A percentile compares a stretch with the other conserved stretches of the same genome.
These are phyloP conservation scores for Cyanoderma ruficeps DNA, from an alignment of 2,113 vertebrate genomes.

Conservation along the genomic window DNA sequence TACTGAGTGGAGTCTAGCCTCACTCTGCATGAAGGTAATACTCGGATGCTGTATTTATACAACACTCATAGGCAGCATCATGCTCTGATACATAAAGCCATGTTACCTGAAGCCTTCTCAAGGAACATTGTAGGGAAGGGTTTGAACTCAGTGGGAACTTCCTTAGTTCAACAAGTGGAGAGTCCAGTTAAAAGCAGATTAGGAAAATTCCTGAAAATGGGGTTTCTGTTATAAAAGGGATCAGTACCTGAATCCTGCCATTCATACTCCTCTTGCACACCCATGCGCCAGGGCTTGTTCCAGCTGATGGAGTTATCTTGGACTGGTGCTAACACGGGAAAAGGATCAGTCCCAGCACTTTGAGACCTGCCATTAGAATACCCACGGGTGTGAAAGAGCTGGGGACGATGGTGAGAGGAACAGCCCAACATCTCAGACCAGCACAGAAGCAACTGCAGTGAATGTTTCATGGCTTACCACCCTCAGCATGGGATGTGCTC, in stretches of 20 bases:
- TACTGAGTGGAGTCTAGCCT: background rate
- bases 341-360: background rate
- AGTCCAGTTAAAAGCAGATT: background rate
- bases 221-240: background rate
- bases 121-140: background rate
- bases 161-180: background rate
- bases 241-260: background rate
- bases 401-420: background rate
- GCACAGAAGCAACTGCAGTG: background rate
- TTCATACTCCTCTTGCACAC: accelerated
- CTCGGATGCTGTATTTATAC: background rate
- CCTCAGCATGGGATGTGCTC: background rate
- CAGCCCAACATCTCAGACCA: background rate
- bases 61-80: background rate
- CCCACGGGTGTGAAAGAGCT: background rate
- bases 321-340: accelerated
- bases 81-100: background rate
- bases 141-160: background rate
- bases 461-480: background rate
- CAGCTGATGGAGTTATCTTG: background rate
- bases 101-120: background rate
- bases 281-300: background rate
- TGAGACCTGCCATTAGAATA: background rate
- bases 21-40: background rate
- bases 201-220: background rate